Evolutionary conservation across 2,113 vertebrate species (phyloP).

Genomic region (Numida meleagris): DNA sequence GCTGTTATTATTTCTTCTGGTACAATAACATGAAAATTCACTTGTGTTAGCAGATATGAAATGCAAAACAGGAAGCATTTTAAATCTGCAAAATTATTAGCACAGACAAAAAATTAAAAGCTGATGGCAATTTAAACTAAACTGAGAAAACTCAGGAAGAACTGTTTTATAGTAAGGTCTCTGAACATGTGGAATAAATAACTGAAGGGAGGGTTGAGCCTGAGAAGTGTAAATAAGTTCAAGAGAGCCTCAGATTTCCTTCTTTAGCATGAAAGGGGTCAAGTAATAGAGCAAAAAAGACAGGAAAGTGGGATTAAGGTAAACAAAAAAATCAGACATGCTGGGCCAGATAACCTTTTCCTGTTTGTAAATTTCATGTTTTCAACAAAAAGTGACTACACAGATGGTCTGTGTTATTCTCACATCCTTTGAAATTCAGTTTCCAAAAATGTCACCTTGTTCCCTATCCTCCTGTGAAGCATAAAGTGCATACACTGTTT

Average conservation of each 20-base stretch:
- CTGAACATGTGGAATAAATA: slow-evolving; percentile 22
- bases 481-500: slow-evolving; percentile 11
- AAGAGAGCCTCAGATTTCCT: not conserved
- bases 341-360: not conserved
- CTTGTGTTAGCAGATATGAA: not conserved
- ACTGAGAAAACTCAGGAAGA: not conserved
- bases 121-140: not conserved
- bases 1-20: not conserved
- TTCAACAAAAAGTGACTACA: not conserved
- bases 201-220: not conserved
- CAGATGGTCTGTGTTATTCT: slow-evolving; percentile 62
- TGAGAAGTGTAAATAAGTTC: slow-evolving; percentile 6
- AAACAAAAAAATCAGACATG: slow-evolving; percentile 1
- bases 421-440: slow-evolving; percentile 48
- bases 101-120: not conserved
- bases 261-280: not conserved
- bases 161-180: not conserved
- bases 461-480: slow-evolving; percentile 1
- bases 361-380: slow-evolving; percentile 45
- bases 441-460: slow-evolving; percentile 59
- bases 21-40: not conserved
- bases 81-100: not conserved
- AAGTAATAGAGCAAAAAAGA: not conserved
- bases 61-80: not conserved
- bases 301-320: slow-evolving; percentile 27